Base-by-base conservation (phyloP, 1,140 invertebrate species). In the Hestina assimilis region DNA sequence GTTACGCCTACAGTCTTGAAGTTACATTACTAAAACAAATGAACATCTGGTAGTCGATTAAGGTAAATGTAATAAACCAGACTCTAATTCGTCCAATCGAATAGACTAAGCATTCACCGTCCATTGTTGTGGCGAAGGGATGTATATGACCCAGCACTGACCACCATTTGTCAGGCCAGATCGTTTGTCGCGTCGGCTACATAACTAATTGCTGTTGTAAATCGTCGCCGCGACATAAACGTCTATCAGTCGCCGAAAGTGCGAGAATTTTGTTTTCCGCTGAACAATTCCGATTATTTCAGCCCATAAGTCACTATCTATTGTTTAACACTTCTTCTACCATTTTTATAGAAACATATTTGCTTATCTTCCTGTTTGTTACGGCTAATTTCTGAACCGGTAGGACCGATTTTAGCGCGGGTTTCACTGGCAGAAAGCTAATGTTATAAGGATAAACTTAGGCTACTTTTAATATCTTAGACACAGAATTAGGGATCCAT, bases 151-250 rank as follows among this genome's bases (percentile, higher is more conserved):
- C 45, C 65, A 64, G 59, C 55, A 59, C 69, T 72, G 68, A 45
- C 66, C 47, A 68, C 69, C 72, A 81, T 83, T 83, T 71, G 72
- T 83, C 77, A 80, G 70, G 50, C 45, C 61, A 59, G 66, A 76
- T 80, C 76, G 78, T 79, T 79, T 81, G 78, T 83, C 80, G 74
- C 72, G 68, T 57, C 68, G 52, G 68, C 64, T 70, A 80, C 75
- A 75, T 83, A 83, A 83, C 80, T 83, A 83, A 83, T 83, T 83
- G 80, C 70, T 40, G 75, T 65, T 76, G 74, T 81, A 81, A 81
- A 83, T 83, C 76, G 70, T 83, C 63, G 62, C 56, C 68, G 62
- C 64, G 69, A 63, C 63, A 60, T 60, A 52, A 50, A 61, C 58
- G 61, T 58, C 57, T 54, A 54, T 63, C 65, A 55, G 59, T 24